Conservation (phyloP, 2,113 vertebrate genomes). For the Motacilla tschutschensis region DNA sequence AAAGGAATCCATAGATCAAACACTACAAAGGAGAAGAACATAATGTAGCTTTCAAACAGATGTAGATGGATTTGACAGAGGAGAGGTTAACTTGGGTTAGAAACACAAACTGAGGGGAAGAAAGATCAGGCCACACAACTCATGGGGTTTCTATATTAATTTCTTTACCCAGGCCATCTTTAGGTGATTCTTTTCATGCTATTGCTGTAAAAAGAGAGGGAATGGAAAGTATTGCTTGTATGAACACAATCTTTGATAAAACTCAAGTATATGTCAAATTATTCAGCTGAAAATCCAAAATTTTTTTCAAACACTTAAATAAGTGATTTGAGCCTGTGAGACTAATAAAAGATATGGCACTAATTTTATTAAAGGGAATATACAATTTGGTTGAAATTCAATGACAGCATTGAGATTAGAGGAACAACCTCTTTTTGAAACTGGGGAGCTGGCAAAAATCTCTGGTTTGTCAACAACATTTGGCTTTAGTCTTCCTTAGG, state of each 20-base stretch:
- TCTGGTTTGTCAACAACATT: background rate
- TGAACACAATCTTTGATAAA: background rate
- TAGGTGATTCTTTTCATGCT: background rate
- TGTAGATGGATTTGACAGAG: background rate
- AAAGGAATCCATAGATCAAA: constrained; percentile 29
- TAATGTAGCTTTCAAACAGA: constrained; percentile 19
- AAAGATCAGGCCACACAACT: background rate
- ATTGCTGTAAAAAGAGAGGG: background rate
- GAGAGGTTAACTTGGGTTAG: constrained; percentile 17
- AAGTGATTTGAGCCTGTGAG: background rate
- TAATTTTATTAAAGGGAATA: background rate
- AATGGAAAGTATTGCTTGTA: background rate
- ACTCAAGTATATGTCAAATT: background rate
- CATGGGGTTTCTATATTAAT: background rate
- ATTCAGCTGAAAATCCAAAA: background rate
- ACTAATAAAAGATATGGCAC: background rate
- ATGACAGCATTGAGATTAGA: background rate
- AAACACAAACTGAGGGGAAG: background rate
- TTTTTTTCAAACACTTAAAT: background rate
- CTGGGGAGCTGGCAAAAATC: background rate
- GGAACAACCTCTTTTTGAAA: background rate
- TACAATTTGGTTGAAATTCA: background rate
- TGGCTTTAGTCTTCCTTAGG: background rate
- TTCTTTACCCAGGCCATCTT: background rate
- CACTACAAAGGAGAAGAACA: constrained; percentile 30